Conservation (phyloP, 2,888 invertebrate genomes). For the Pecten maximus region DNA sequence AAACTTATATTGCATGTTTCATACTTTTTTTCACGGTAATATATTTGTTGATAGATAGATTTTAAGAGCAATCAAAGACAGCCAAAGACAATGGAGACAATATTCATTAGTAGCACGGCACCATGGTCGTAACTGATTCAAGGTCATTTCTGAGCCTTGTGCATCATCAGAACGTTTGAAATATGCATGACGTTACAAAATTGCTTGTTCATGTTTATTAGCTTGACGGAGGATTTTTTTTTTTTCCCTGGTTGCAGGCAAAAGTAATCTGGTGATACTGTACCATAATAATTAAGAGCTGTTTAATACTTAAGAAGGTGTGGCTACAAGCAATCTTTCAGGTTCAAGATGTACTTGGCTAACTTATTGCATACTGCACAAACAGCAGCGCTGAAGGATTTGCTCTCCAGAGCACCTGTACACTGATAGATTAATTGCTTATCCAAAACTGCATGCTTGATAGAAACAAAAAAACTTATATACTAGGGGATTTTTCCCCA, state of each 20-base stretch:
- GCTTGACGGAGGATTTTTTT: background rate
- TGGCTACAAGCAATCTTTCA: background rate
- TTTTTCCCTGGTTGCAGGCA: background rate
- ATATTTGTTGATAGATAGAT: background rate
- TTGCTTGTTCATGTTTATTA: background rate
- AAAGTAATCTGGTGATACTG: background rate
- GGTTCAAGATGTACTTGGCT: background rate
- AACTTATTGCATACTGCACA: background rate
- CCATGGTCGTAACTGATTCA: background rate
- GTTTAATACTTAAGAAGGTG: slow-evolving; percentile 5
- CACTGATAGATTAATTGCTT: background rate
- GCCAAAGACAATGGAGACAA: background rate
- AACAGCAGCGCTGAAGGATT: background rate
- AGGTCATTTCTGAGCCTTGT: background rate
- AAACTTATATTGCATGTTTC: background rate
- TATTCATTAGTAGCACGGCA: background rate
- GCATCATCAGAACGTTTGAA: background rate
- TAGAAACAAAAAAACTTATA: background rate
- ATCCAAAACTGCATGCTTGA: background rate
- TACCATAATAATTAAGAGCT: background rate
- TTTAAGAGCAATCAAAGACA: background rate
- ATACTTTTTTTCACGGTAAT: background rate
- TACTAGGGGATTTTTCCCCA: no score
- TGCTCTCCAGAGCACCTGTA: background rate
- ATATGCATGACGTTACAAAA: slow-evolving; percentile 33